These are phyloP conservation scores for Phenacoccus solenopsis DNA, from an alignment of 1,140 invertebrate species.

Conservation along the genomic window DNA sequence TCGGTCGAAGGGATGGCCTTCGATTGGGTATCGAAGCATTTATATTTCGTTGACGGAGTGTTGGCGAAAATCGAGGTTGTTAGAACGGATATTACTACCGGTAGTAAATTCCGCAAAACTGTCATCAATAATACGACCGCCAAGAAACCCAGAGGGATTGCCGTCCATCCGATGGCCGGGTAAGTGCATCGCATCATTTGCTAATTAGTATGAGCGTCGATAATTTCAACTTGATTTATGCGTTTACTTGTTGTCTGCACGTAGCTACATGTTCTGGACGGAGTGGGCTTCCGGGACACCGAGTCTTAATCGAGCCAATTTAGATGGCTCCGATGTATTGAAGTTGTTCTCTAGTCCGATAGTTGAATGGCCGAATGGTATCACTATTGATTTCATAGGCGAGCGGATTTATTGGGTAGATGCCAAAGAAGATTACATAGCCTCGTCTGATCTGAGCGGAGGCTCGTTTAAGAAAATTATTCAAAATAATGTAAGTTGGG, in stretches of 20 bases:
- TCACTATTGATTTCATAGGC: constrained; percentile 69
- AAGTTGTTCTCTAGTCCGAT: constrained; percentile 49
- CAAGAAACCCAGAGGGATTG: constrained; percentile 74
- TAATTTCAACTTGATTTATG: neutral
- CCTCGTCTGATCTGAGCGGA: constrained; percentile 71
- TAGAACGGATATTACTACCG: constrained; percentile 48
- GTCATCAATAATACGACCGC: constrained; percentile 56
- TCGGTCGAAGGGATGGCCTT: constrained; percentile 85
- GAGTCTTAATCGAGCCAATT: constrained; percentile 66
- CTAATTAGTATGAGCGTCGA: neutral
- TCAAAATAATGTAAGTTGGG: constrained; percentile 42
- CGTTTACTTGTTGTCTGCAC: neutral
- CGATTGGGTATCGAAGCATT: constrained; percentile 84
- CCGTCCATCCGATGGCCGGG: constrained; percentile 69
- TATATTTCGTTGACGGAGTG: constrained; percentile 82
- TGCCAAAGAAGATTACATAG: constrained; percentile 70
- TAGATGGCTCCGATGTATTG: constrained; percentile 66
- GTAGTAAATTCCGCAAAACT: constrained; percentile 60
- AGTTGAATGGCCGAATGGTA: constrained; percentile 71
- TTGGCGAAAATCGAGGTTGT: constrained; percentile 67
- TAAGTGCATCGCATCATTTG: constrained; percentile 27
- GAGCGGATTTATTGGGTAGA: constrained; percentile 80
- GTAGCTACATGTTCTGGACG: constrained; percentile 72
- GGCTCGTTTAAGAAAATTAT: constrained; percentile 58
- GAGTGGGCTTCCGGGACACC: constrained; percentile 73